Evolutionary conservation across 2,113 vertebrate species (phyloP).

Genomic region (Chascanopsetta lugubris): DNA sequence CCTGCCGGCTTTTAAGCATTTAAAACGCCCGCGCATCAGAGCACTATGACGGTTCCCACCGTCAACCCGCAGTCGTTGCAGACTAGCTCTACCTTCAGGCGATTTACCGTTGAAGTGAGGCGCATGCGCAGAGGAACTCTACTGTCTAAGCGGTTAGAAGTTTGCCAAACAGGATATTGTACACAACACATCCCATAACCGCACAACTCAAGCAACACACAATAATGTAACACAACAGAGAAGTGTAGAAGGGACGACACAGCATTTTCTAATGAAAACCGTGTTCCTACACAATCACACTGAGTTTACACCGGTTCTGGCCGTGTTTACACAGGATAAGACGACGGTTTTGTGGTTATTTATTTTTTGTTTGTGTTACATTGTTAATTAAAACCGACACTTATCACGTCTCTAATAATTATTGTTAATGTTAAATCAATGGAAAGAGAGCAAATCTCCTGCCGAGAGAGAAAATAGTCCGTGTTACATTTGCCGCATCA

Average conservation of each 20-base stretch:
- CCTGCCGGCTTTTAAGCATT: too few relatives aligned
- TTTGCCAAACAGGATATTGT: conserved; percentile 48
- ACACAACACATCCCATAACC: background rate
- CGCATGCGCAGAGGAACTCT: conserved; percentile 53
- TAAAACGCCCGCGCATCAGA: too few relatives aligned
- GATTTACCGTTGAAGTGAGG: conserved; percentile 12
- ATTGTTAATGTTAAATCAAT: background rate
- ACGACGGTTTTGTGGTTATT: background rate
- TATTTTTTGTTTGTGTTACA: background rate
- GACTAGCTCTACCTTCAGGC: conserved; percentile 1
- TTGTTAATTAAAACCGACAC: too few relatives aligned
- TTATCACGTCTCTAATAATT: background rate
- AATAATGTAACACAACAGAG: background rate
- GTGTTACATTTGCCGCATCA: conserved; percentile 2
- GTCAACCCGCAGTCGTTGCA: too few relatives aligned
- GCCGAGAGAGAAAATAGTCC: background rate
- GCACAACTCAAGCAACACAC: background rate
- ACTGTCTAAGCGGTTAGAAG: background rate
- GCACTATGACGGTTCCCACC: too few relatives aligned
- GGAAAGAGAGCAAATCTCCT: too few relatives aligned
- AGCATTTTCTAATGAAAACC: background rate
- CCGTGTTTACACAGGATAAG: background rate
- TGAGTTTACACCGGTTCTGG: background rate
- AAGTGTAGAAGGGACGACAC: background rate
- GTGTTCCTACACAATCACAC: background rate